Percentiles rank a stretch among this genome's conserved stretches.
Evolutionary conservation across 1,140 invertebrate genomes (phyloP).

Genomic region (Orchesella cincta): DNA sequence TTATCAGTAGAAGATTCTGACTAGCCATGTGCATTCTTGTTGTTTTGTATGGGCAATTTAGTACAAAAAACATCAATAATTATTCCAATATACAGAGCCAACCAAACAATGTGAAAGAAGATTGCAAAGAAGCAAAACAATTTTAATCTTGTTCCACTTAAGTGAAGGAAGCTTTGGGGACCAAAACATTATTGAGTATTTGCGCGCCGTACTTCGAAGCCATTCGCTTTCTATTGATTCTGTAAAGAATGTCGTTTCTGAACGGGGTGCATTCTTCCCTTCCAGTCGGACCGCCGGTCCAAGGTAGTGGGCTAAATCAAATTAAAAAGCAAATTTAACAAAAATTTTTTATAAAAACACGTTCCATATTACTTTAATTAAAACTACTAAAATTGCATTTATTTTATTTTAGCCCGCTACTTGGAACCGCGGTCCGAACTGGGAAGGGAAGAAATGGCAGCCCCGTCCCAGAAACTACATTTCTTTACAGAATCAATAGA

Average conservation of each 20-base stretch:
- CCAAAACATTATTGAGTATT: constrained; percentile 32
- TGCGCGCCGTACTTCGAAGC: background rate
- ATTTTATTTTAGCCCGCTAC: background rate
- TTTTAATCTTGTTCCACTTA: constrained; percentile 35
- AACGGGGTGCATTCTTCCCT: background rate
- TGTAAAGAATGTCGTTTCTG: constrained; percentile 36
- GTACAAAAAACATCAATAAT: constrained; percentile 25
- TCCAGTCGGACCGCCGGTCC: too few species aligned
- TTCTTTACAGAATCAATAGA: constrained; percentile 35
- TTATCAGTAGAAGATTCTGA: too few species aligned
- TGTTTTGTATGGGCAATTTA: constrained; percentile 14
- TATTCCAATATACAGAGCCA: background rate
- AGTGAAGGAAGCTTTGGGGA: constrained; percentile 33
- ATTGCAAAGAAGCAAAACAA: constrained; percentile 38
- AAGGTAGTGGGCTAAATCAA: too few species aligned
- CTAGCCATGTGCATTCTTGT: too few species aligned
- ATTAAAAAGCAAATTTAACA: too few species aligned
- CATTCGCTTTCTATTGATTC: constrained; percentile 31
- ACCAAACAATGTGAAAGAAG: constrained; percentile 18
- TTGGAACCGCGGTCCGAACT: background rate
- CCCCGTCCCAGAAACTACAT: constrained; percentile 34
- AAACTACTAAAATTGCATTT: too few species aligned
- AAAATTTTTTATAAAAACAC: too few species aligned
- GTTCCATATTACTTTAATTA: too few species aligned
- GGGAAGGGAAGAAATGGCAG: background rate